Evolutionary conservation across 2,797 vertebrate species (phyloP).

Genomic region (Apodemus agrarius): DNA sequence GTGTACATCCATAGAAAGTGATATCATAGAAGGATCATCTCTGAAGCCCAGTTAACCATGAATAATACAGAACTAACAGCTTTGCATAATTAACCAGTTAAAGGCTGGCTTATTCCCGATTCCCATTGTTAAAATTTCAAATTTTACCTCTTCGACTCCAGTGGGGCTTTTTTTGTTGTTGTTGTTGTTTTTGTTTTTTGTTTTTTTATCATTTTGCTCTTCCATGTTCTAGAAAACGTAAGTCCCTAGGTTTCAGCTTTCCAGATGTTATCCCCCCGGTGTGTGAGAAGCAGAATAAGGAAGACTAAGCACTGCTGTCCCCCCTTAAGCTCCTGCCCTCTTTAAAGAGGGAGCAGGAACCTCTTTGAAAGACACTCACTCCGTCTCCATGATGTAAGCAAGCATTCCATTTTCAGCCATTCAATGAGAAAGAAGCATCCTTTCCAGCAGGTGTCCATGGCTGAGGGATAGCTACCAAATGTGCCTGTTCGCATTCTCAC

Average conservation of each 20-base stretch:
- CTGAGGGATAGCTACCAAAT: conserved; percentile 41
- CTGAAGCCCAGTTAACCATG: conserved; percentile 30
- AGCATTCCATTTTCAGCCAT: conserved; percentile 67
- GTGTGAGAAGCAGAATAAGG: conserved; percentile 72
- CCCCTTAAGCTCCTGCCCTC: conserved; percentile 37
- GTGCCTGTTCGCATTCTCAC: conserved; percentile 63
- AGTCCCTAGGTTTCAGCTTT: conserved; percentile 53
- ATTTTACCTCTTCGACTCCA: not conserved
- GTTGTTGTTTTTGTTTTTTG: too few relatives aligned
- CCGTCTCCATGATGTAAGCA: conserved; percentile 64
- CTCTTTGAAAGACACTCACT: conserved; percentile 75
- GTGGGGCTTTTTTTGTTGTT: too few relatives aligned
- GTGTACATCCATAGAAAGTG: conserved; percentile 55
- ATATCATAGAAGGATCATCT: not conserved
- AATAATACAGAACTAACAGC: not conserved
- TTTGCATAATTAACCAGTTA: conserved; percentile 40
- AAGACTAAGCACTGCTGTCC: conserved; percentile 42
- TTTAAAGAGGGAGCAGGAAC: conserved; percentile 71
- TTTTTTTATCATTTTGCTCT: conserved; percentile 44
- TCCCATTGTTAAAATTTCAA: conserved; percentile 56
- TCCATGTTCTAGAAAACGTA: conserved; percentile 57
- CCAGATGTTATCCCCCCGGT: conserved; percentile 50
- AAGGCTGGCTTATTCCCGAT: not conserved
- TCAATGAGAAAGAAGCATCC: conserved; percentile 78
- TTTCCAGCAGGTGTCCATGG: conserved; percentile 67